A percentile compares a stretch with the other conserved stretches of the same genome.
phyloP scores from a whole-genome alignment of 2,888 invertebrate species.

The Hydroisotoma schaefferi region DNA sequence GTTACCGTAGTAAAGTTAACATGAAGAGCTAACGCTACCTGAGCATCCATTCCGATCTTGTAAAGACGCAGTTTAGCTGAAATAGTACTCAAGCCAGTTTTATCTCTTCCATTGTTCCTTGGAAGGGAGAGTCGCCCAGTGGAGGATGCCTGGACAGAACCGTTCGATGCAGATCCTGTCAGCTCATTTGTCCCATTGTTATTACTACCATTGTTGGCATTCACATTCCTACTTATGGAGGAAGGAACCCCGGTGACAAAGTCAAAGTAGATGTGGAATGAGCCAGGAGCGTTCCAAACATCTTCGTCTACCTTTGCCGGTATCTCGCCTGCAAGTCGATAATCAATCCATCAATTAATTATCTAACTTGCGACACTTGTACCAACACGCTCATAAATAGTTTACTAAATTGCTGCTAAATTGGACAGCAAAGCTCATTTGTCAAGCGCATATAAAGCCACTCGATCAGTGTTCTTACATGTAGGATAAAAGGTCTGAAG shows the following conservation, averaged over 20 bases:
- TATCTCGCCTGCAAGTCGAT: conserved; percentile 55
- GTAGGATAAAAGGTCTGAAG: neutral
- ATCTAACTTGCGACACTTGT: neutral
- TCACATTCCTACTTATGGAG: too few species aligned
- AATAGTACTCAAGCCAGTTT: conserved; percentile 54
- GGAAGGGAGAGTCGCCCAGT: conserved; percentile 18
- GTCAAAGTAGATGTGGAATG: conserved; percentile 60
- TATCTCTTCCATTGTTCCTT: conserved; percentile 12
- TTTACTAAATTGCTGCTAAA: too few species aligned
- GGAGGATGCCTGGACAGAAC: conserved; percentile 6
- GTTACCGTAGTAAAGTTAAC: too few species aligned
- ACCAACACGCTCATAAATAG: too few species aligned
- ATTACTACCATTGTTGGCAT: conserved; percentile 27
- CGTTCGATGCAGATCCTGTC: neutral
- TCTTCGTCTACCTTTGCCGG: conserved; percentile 59
- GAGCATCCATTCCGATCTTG: conserved; percentile 50
- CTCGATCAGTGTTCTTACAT: neutral
- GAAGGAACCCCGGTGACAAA: conserved; percentile 55
- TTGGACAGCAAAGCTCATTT: neutral
- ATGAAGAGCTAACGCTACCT: too few species aligned
- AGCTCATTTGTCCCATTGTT: neutral
- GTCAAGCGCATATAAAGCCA: neutral
- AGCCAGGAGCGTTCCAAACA: conserved; percentile 56
- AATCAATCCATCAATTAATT: neutral
- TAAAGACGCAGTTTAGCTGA: conserved; percentile 58